Percentiles rank a stretch among this genome's conserved stretches.
Conservation (phyloP, 2,113 vertebrate species). For the Tetraodon nigroviridis region DNA sequence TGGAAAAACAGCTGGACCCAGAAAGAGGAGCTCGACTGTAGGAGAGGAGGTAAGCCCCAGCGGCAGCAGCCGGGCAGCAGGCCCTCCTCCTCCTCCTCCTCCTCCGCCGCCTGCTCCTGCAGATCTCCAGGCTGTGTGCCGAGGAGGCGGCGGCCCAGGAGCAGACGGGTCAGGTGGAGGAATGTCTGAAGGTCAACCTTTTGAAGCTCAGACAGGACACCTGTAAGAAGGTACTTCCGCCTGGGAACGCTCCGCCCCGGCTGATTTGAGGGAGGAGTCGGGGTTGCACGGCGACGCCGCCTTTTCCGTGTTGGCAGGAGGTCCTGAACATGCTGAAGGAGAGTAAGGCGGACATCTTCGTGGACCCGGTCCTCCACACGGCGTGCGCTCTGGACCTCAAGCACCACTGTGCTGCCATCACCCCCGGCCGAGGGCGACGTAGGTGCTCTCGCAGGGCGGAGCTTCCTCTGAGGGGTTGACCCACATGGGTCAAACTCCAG, state of each 20-base stretch:
- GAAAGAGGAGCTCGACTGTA: conserved; percentile 93
- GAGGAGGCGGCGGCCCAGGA: conserved; percentile 97
- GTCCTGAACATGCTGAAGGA: conserved; percentile 97
- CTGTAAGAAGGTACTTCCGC: conserved; percentile 86
- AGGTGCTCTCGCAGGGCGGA: conserved; percentile 54
- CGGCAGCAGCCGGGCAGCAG: neutral
- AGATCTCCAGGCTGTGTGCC: conserved; percentile 90
- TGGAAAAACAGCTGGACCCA: conserved; percentile 98
- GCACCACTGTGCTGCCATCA: conserved; percentile 93
- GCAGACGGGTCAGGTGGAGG: conserved; percentile 96
- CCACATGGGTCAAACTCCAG: no score
- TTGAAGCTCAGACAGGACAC: conserved; percentile 87
- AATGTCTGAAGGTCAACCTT: conserved; percentile 95
- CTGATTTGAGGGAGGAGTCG: no score
- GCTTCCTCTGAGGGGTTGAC: no score
- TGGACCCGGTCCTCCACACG: conserved; percentile 95
- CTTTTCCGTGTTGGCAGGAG: conserved; percentile 72
- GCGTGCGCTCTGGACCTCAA: conserved; percentile 97
- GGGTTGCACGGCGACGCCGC: neutral
- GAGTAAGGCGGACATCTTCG: conserved; percentile 97
- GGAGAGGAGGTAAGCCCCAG: conserved; percentile 79
- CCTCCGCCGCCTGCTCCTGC: neutral
- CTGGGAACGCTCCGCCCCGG: no score
- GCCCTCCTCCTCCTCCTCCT: neutral
- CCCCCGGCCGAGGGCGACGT: conserved; percentile 91